Evolutionary conservation across 2,113 vertebrate species (phyloP), one percentile per base, ranked within the genome.

Genomic region (Heteronetta atricapilla): DNA sequence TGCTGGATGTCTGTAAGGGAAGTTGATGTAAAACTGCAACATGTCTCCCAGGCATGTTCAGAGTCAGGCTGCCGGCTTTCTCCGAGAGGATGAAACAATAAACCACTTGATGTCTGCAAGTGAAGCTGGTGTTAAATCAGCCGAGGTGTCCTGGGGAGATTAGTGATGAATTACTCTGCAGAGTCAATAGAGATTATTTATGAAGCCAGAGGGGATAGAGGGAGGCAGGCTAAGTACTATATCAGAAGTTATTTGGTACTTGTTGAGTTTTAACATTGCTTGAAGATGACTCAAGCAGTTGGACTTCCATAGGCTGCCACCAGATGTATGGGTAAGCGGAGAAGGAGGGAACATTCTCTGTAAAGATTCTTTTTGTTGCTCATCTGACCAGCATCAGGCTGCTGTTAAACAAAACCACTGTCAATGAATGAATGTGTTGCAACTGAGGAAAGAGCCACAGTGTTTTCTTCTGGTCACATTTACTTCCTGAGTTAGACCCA

Each of bases 141-240:
- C 69, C 4, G 66, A 95, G 94, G 95, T 97, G 90, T 96, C 96
- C 88, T 95, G 86, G 88, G 85, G 94, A 96, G 96, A 81, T 93
- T 84, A 83, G 81, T 91, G 94, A 97, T 96, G 83, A 95, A 96
- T 97, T 82, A 86, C 89, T 89, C 72, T 93, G 75, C 74, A 89
- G 92, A 96, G 95, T 97, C 96, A 97, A 94, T 95, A 95, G 95
- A 94, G 92, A 95, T 94, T 95, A 94, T 97, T 97, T 96, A 96
- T 96, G 78, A 95, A 23, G 90, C 96, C 55, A 1, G 89, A 95
- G 91, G 93, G 88, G 74, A 88, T 86, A 60, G 77, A 86, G 69
- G 79, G 80, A 92, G 69, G 79, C 81, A 84, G 48, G n/a, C 81
- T 94, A 96, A 95, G 86, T 92, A 94, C 89, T 95, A 77, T 93